These are phyloP conservation scores for Polyploca ridens DNA, from an alignment of 2,888 invertebrate species.

Conservation along the genomic window DNA sequence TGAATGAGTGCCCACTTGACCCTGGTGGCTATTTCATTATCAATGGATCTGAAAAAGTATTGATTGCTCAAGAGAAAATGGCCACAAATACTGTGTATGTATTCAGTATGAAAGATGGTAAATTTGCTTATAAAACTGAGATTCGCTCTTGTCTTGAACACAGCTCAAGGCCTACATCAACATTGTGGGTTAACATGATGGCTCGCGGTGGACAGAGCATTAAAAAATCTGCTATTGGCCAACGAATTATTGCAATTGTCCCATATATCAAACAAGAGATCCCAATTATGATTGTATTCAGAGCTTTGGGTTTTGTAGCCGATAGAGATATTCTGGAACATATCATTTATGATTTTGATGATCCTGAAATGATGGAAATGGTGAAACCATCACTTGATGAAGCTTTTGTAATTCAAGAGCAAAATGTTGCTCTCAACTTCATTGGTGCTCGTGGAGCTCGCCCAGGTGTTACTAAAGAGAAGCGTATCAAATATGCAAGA, in stretches of 20 bases:
- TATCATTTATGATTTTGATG: constrained; percentile 99
- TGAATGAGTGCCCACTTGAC: constrained; percentile 99
- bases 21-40: constrained; percentile 99
- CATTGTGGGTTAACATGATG: constrained; percentile 99
- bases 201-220: constrained; percentile 99
- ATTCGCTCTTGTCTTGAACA: constrained; percentile 91
- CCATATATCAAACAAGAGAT: constrained; percentile 99
- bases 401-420: constrained; percentile 99
- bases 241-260: constrained; percentile 98
- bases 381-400: constrained; percentile 99
- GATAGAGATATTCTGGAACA: constrained; percentile 99
- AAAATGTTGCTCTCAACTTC: constrained; percentile 99
- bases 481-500: constrained; percentile 99
- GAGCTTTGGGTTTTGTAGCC: constrained; percentile 99
- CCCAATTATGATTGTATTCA: constrained; percentile 99
- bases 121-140: constrained; percentile 99
- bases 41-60: constrained; percentile 99
- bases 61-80: constrained; percentile 99
- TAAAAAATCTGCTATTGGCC: constrained; percentile 99
- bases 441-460: constrained; percentile 98
- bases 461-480: constrained; percentile 99
- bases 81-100: constrained; percentile 99
- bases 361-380: constrained; percentile 99
- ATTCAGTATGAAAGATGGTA: constrained; percentile 99
- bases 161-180: constrained; percentile 97